Percentiles rank a stretch among this genome's conserved stretches.
These are phyloP conservation scores for Dynastes hyllus DNA, from an alignment of 2,888 invertebrate species.

Conservation along the genomic window DNA sequence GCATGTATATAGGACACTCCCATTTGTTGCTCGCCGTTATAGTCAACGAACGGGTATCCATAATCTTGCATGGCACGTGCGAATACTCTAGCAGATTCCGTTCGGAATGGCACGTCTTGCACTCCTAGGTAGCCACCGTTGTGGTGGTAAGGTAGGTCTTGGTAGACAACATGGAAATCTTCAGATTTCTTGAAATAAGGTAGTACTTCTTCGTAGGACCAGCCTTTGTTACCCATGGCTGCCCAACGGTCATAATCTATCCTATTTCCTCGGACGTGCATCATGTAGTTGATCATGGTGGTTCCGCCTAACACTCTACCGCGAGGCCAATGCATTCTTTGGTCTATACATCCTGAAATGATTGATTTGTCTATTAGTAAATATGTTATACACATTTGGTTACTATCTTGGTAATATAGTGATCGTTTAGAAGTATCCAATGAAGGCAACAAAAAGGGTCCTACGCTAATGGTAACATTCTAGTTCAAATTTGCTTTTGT, in stretches of 20 bases:
- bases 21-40: conserved; percentile 77
- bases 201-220: conserved; percentile 72
- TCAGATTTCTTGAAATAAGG: conserved; percentile 70
- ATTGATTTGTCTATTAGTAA: no score
- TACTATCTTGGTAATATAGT: no score
- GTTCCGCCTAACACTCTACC: conserved; percentile 76
- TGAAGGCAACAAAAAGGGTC: no score
- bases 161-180: conserved; percentile 65
- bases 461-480: no score
- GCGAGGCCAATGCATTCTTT: conserved; percentile 70
- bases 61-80: conserved; percentile 78
- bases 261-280: conserved; percentile 76
- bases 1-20: conserved; percentile 79
- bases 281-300: conserved; percentile 71
- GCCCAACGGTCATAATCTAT: conserved; percentile 83
- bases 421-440: no score
- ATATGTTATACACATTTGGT: no score
- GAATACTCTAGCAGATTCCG: conserved; percentile 74
- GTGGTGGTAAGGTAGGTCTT: conserved; percentile 66
- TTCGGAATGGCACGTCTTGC: conserved; percentile 69
- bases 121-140: conserved; percentile 69
- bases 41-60: conserved; percentile 80
- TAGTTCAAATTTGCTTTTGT: no score
- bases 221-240: conserved; percentile 73
- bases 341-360: conserved; percentile 67